These are phyloP conservation scores for Ophthalmolycus amberensis DNA, from an alignment of 2,113 vertebrate genomes.

Conservation along the genomic window DNA sequence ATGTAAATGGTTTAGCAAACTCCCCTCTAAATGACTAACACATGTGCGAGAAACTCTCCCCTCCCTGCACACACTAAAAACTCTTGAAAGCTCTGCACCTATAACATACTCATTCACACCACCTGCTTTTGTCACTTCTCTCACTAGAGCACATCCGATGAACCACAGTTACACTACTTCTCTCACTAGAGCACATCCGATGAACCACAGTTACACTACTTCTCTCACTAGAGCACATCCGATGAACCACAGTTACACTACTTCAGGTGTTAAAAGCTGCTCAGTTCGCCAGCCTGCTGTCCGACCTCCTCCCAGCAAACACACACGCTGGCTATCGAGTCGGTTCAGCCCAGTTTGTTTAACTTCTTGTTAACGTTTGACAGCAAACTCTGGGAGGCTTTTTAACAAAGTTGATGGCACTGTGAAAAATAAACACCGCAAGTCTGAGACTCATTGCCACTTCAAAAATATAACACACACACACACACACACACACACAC, in stretches of 20 bases:
- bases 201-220: slow-evolving; percentile 1
- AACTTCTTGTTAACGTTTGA: slow-evolving; percentile 58
- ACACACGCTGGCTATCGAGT: slow-evolving; percentile 15
- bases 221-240: slow-evolving; percentile 14
- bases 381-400: slow-evolving; percentile 5
- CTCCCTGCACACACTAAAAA: slow-evolving; percentile 36
- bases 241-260: slow-evolving; percentile 1
- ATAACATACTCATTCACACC: slow-evolving; percentile 22
- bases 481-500: not conserved
- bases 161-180: slow-evolving; percentile 12
- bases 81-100: slow-evolving; percentile 19
- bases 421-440: not conserved
- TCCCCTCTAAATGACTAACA: slow-evolving; percentile 84
- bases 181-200: slow-evolving; percentile 15
- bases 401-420: slow-evolving; percentile 1
- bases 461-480: not conserved
- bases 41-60: slow-evolving; percentile 78
- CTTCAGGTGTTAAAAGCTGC: slow-evolving; percentile 4
- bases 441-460: slow-evolving; percentile 12
- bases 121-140: slow-evolving; percentile 55
- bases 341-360: slow-evolving; percentile 34
- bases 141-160: slow-evolving; percentile 5
- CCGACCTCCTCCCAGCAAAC: slow-evolving; percentile 46
- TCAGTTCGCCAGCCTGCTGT: slow-evolving; percentile 8
- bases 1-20: slow-evolving; percentile 84